Evolutionary conservation across 2,113 vertebrate species (phyloP), one percentile per base, ranked within the genome.

Genomic region (Rhegmatorhina hoffmannsi): DNA sequence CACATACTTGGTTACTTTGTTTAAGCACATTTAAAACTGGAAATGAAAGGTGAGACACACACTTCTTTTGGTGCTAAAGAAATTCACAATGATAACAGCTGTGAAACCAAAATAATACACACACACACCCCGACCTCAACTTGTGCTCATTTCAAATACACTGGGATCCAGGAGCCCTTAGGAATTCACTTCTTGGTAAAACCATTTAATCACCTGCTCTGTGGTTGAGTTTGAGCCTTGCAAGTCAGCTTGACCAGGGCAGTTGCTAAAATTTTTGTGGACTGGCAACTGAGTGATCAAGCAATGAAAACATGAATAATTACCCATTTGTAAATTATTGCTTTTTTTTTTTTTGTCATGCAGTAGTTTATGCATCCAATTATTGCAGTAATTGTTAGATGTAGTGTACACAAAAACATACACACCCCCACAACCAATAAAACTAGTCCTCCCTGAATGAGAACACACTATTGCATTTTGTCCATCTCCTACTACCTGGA

Each of bases 321-420:
- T 73, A 81, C 7, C 63, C n/a, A 64, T 36, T 53, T 81, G 19
- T 73, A 67, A 92, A 80, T 96, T 97, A 95, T 95, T 96, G 95
- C 86, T 74, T 34, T 50, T 46, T 24, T n/a, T n/a, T n/a, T 77
- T 89, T 62, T 82, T 10, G 29, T 66, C 31, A 40, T 69, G 73
- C 55, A 70, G 72, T 76, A 60, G 11, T 82, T 95, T 93, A 73
- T 87, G 43, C 52, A 83, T 52, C 60, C 49, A 63, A 33, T 94
- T 96, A 92, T 93, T 96, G 91, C 89, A 66, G 63, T 64, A 73
- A 46, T 50, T 64, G 21, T 52, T 67, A 88, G 66, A 31, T 60
- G 26, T 47, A 12, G 43, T 44, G 75, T 23, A 40, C 24, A 44
- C 9, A 28, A 7, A 17, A 8, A 18, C 20, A 49, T 9, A 10